Conservation (phyloP, 1,140 invertebrate species). For the Dendrolimus punctatus region DNA sequence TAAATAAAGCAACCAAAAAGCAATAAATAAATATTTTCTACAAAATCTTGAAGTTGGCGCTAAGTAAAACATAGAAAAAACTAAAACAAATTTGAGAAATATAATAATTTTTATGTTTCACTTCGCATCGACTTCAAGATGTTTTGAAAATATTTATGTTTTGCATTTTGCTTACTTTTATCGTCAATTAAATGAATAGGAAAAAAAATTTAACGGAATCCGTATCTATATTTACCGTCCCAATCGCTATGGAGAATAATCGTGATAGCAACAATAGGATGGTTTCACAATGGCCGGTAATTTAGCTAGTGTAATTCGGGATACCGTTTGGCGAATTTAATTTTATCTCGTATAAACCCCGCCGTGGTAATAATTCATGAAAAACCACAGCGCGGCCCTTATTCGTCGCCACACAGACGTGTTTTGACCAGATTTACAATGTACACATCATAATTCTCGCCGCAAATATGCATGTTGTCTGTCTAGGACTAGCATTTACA, state of each 20-base stretch:
- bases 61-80: no score
- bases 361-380: slow-evolving; percentile 32
- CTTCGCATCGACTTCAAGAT: no score
- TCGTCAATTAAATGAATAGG: no score
- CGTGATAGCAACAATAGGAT: slow-evolving; percentile 30
- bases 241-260: slow-evolving; percentile 36
- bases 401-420: slow-evolving; percentile 1
- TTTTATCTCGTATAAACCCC: slow-evolving; percentile 47
- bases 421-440: no score
- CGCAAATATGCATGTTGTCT: slow-evolving; percentile 1
- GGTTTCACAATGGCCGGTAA: slow-evolving; percentile 46
- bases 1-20: no score
- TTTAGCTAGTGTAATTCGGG: slow-evolving; percentile 42
- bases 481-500: not conserved
- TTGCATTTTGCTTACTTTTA: no score
- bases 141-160: no score
- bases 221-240: slow-evolving; percentile 37
- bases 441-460: not conserved
- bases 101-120: no score
- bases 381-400: slow-evolving; percentile 21
- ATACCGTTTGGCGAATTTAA: slow-evolving; percentile 40
- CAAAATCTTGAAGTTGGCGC: no score
- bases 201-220: slow-evolving; percentile 19
- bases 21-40: no score
- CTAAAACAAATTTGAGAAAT: no score